These are phyloP conservation scores for Clostera curtula DNA, from an alignment of 2,888 invertebrate genomes.

Conservation along the genomic window DNA sequence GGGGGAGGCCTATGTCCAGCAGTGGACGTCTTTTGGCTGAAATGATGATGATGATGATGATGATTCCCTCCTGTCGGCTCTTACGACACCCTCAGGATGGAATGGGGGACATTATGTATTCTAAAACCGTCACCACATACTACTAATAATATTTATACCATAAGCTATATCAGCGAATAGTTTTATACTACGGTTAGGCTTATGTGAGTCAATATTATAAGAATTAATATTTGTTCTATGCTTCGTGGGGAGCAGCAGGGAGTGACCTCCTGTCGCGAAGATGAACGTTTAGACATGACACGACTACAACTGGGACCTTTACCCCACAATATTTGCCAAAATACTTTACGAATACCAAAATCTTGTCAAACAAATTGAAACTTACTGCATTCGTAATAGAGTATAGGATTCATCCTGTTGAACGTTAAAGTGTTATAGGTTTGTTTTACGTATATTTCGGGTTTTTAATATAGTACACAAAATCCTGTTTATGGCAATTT, in stretches of 20 bases:
- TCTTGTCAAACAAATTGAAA: slow-evolving; percentile 9
- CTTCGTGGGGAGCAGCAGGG: slow-evolving; percentile 30
- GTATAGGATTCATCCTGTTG: slow-evolving; percentile 1
- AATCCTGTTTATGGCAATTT: slow-evolving; percentile 51
- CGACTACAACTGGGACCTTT: slow-evolving; percentile 38
- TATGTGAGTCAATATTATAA: too few relatives aligned
- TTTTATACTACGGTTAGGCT: too few relatives aligned
- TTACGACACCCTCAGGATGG: too few relatives aligned
- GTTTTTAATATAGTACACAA: slow-evolving; percentile 56
- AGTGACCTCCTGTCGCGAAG: slow-evolving; percentile 61
- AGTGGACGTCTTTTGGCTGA: too few relatives aligned
- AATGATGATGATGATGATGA: too few relatives aligned
- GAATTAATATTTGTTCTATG: slow-evolving; percentile 37
- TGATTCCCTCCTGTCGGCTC: too few relatives aligned
- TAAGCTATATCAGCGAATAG: too few relatives aligned
- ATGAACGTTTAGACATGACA: slow-evolving; percentile 48
- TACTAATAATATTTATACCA: too few relatives aligned
- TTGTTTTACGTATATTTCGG: slow-evolving; percentile 33
- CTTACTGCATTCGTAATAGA: slow-evolving; percentile 4
- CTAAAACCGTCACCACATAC: too few relatives aligned
- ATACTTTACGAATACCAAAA: slow-evolving; percentile 10
- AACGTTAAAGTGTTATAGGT: slow-evolving; percentile 9
- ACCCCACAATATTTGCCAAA: slow-evolving; percentile 27
- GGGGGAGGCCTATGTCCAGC: too few relatives aligned
- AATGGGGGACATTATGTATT: too few relatives aligned